A percentile compares a stretch with the other conserved stretches of the same genome.
Evolutionary conservation across 2,113 vertebrate genomes (phyloP).

Genomic region (Peromyscus polionotus): DNA sequence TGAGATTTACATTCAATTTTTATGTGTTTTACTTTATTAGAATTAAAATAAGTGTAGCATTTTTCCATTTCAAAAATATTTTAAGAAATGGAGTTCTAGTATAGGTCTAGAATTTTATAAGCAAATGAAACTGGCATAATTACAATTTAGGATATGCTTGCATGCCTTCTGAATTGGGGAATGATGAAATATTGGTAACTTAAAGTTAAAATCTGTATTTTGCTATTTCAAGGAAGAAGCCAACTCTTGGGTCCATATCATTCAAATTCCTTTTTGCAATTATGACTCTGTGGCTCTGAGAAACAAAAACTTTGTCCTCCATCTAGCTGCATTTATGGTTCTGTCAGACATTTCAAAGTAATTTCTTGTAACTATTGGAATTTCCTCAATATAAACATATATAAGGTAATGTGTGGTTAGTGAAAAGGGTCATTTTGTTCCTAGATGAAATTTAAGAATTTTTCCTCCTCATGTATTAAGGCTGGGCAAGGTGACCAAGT

Average conservation of each 20-base stretch:
- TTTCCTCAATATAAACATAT: constrained; percentile 1
- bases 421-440: not conserved
- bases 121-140: not conserved
- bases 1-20: not conserved
- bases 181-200: not conserved
- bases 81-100: not conserved
- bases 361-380: not conserved
- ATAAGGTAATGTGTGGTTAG: not conserved
- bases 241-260: not conserved
- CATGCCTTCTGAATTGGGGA: not conserved
- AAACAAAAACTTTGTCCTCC: not conserved
- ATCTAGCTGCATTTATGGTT: not conserved
- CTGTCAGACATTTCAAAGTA: not conserved
- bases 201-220: not conserved
- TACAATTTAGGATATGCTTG: not conserved
- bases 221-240: constrained; percentile 18
- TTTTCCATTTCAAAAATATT: not conserved
- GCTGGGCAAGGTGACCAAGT: too few relatives aligned
- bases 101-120: not conserved
- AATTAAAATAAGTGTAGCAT: not conserved
- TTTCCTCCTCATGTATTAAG: not conserved
- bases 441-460: not conserved
- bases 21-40: constrained; percentile 28
- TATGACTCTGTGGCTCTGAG: not conserved
- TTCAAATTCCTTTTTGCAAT: constrained; percentile 6